Evolutionary conservation across 2,797 vertebrate genomes (phyloP).

Genomic region (Lycodopsis pacificus): DNA sequence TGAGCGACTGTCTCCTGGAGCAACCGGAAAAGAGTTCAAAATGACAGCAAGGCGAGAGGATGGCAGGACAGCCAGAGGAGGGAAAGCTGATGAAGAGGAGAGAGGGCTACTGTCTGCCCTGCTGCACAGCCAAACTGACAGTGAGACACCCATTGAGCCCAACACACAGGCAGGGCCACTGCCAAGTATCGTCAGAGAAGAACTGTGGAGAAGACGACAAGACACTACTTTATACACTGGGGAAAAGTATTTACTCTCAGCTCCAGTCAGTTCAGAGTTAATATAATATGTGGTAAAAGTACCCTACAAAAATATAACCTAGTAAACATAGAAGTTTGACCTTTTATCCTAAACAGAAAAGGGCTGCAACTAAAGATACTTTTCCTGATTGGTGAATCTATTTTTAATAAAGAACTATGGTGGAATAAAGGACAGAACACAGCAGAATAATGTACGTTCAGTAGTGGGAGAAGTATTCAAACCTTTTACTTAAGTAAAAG

Average conservation of each 20-base stretch:
- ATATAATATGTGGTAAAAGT: not conserved
- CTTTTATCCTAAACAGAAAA: constrained; percentile 1
- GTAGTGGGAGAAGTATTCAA: not conserved
- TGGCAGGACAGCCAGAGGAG: constrained; percentile 53
- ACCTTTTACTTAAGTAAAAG: not conserved
- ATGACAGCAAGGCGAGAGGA: constrained; percentile 75
- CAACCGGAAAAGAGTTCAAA: constrained; percentile 64
- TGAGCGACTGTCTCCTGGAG: constrained; percentile 64
- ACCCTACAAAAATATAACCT: not conserved
- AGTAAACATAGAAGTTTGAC: not conserved
- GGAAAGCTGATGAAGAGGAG: constrained; percentile 57
- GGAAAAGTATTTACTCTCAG: not conserved
- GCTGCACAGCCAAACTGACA: constrained; percentile 70
- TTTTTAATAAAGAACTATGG: not conserved
- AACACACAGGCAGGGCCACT: not conserved
- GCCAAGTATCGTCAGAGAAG: constrained; percentile 8
- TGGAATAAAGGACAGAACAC: not conserved
- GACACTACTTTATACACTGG: not conserved
- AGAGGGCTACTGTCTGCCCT: constrained; percentile 2
- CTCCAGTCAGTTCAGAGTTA: not conserved
- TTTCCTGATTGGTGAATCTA: not conserved
- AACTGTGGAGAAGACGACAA: constrained; percentile 50
- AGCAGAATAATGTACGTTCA: not conserved
- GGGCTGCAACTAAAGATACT: not conserved
- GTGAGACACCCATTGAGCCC: constrained; percentile 76